Base-by-base conservation (phyloP, 2,888 invertebrate species). In the Brachyptera putata region DNA sequence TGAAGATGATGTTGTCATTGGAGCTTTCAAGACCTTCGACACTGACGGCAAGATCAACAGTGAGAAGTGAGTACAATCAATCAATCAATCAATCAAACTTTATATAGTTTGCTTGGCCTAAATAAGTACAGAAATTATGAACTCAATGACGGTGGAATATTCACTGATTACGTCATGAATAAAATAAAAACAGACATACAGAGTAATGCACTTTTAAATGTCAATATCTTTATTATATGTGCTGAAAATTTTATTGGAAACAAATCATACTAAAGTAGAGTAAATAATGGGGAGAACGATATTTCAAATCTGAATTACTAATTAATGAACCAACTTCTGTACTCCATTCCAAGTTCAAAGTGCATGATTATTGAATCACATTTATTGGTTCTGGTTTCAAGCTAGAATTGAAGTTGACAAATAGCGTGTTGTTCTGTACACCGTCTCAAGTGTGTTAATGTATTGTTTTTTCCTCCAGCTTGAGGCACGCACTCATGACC, bases 11-110 rank as follows among this genome's bases (percentile, higher is more conserved):
- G 91, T 91, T 72, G 91, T 95, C 76, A 85, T 90, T 77, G 87
- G 85, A 75, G 94, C 94, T 76, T 95, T 95, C 86, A 89, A 86
- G 79, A 86, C 90, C 76, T 95, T 94, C 81, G 93, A 95, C 77
- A 86, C 87, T 66, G 84, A 87, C 66, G 93, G 93, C 77, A 85
- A 84, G 80, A 92, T 93, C 79, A 89, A 92, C 80, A 86, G 89
- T 71, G 92, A 92, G 74, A 87, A 83, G 83, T 84, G 75, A 74
- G 75, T 67, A 49, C 13, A 14, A 16, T 36, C 14, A 16, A 16
- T 41, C 7, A 36, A 22, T n/a, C 7, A 36, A 22, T n/a, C 37
- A 1, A 18, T 13, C n/a, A 18, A 25, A 16, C 13, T 16, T 24
- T 16, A 14, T 16, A 49, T 9, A 49, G n/a, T 24, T 14, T 49